Conservation (phyloP, 2,797 vertebrate species). For the Sarcophilus harrisii region DNA sequence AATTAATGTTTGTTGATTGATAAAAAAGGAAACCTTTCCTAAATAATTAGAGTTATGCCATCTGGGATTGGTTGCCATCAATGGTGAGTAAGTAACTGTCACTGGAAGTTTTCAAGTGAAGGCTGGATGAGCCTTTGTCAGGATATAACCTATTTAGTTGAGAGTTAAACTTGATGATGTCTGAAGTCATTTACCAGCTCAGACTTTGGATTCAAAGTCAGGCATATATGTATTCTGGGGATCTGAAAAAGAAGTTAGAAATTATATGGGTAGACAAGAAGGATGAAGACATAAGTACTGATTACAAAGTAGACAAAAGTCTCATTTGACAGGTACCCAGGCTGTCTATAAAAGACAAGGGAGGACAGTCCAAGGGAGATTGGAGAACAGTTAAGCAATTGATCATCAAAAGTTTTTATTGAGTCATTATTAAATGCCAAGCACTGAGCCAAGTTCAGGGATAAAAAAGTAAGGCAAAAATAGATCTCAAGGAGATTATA, state of each 20-base stretch:
- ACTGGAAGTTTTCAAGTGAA: too few species aligned
- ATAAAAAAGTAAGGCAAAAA: neutral
- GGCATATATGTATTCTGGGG: neutral
- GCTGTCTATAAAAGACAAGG: neutral
- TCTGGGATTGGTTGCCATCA: too few species aligned
- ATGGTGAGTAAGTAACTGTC: too few species aligned
- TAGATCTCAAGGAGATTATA: neutral
- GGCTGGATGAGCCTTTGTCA: too few species aligned
- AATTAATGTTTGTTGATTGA: too few species aligned
- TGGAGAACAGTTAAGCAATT: neutral
- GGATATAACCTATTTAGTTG: too few species aligned
- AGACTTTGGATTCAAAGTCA: neutral
- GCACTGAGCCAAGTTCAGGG: neutral
- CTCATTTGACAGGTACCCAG: neutral
- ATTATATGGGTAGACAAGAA: neutral
- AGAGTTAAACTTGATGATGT: too few species aligned
- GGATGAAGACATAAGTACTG: neutral
- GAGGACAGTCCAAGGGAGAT: neutral
- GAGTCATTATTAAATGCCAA: neutral
- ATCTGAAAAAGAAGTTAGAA: neutral
- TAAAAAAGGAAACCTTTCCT: too few species aligned
- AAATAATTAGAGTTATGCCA: too few species aligned
- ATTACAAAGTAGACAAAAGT: neutral
- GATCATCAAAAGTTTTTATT: neutral
- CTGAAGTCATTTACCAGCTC: neutral